These are phyloP conservation scores for Peromyscus melanophrys DNA, from an alignment of 2,797 vertebrate species.

Conservation along the genomic window DNA sequence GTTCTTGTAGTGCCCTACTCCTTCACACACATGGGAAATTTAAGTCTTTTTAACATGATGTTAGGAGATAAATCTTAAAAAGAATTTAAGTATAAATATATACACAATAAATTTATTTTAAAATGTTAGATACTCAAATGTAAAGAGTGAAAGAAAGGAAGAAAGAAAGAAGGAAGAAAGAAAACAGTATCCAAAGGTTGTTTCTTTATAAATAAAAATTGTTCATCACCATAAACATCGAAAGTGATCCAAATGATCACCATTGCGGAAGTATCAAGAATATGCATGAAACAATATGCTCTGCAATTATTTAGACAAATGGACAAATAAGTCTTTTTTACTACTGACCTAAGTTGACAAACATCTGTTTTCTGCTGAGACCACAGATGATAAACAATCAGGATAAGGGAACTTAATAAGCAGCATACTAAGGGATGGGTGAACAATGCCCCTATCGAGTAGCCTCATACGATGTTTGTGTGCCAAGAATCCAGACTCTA, in stretches of 20 bases:
- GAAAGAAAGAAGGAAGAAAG: too few species aligned
- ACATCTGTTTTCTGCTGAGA: not conserved
- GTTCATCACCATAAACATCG: not conserved
- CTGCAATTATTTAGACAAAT: not conserved
- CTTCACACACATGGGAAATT: not conserved
- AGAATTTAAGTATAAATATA: not conserved
- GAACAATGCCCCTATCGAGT: not conserved
- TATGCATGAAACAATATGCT: not conserved
- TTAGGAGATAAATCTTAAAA: not conserved
- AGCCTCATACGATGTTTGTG: not conserved
- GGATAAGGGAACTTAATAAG: not conserved
- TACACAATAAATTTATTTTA: not conserved
- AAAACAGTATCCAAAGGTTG: not conserved
- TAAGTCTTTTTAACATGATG: not conserved
- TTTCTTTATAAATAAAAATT: not conserved
- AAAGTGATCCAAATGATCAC: too few species aligned
- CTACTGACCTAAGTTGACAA: not conserved
- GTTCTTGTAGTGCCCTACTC: not conserved
- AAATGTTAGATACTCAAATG: not conserved
- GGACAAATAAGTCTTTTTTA: not conserved
- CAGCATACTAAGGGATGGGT: too few species aligned
- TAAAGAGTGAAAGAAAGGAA: not conserved
- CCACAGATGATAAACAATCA: not conserved
- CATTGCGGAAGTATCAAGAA: not conserved
- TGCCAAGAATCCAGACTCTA: not conserved